Percentiles rank a stretch among this genome's conserved stretches.
Conservation (phyloP, 2,888 invertebrate species). For the Cloeon dipterum region DNA sequence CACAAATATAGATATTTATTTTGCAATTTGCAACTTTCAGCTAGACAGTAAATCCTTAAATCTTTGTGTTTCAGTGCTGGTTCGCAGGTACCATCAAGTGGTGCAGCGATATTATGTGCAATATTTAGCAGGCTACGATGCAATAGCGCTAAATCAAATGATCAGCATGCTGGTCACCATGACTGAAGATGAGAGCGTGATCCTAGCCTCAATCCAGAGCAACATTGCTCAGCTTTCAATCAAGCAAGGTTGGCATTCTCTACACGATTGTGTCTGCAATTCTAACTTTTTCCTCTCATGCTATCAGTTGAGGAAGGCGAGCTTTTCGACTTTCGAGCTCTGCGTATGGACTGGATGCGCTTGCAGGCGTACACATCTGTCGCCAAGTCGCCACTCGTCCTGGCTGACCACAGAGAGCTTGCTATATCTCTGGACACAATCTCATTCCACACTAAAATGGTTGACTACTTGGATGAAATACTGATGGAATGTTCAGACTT, state of each 20-base stretch:
- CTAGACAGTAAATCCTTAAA: too few species aligned
- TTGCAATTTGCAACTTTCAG: too few species aligned
- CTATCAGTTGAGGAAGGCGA: constrained; percentile 72
- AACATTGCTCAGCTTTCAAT: constrained; percentile 66
- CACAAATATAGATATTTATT: too few species aligned
- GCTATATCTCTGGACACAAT: constrained; percentile 86
- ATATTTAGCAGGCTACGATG: constrained; percentile 89
- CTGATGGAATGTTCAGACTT: constrained; percentile 91
- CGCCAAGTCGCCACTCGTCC: constrained; percentile 44
- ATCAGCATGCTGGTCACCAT: constrained; percentile 42
- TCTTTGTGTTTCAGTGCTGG: constrained; percentile 42
- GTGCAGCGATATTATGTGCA: constrained; percentile 96
- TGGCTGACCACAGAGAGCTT: constrained; percentile 65
- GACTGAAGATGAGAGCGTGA: constrained; percentile 87
- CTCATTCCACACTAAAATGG: constrained; percentile 93
- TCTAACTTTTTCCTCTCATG: background rate
- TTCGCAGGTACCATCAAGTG: constrained; percentile 89
- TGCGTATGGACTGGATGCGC: constrained; percentile 93
- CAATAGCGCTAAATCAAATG: constrained; percentile 65
- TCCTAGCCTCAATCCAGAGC: constrained; percentile 77
- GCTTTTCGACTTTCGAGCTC: constrained; percentile 82
- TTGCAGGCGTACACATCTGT: constrained; percentile 85
- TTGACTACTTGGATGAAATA: constrained; percentile 92
- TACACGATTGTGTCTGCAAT: background rate
- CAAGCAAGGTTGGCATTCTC: constrained; percentile 38